Percentiles rank a stretch among this genome's conserved stretches.
phyloP scores from a whole-genome alignment of 2,888 invertebrate genomes.

The Globia sparganii region DNA sequence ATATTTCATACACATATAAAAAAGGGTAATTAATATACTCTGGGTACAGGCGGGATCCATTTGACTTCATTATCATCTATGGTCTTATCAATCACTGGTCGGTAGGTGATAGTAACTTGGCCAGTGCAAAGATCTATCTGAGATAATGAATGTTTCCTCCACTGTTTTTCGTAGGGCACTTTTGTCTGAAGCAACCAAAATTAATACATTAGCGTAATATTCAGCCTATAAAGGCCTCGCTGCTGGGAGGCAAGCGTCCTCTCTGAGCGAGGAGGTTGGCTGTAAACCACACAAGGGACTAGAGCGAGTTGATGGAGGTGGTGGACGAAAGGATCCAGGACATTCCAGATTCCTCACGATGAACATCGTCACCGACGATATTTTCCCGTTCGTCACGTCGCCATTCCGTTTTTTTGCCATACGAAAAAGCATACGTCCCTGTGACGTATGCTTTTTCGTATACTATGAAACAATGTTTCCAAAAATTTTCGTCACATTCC shows the following conservation, averaged over 20 bases:
- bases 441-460: not conserved
- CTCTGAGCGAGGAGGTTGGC: not conserved
- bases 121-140: constrained; percentile 93
- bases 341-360: not conserved
- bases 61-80: constrained; percentile 95
- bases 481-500: not conserved
- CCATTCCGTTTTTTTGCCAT: no score
- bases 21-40: constrained; percentile 93
- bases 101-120: constrained; percentile 94
- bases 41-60: constrained; percentile 96
- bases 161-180: constrained; percentile 95
- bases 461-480: not conserved
- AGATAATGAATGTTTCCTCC: constrained; percentile 99
- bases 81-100: constrained; percentile 98
- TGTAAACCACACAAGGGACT: not conserved
- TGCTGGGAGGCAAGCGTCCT: no score
- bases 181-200: constrained; percentile 88
- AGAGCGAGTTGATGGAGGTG: not conserved
- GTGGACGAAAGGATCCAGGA: not conserved
- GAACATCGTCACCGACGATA: not conserved
- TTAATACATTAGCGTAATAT: not conserved
- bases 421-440: no score
- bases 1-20: not conserved
- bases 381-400: not conserved
- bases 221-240: not conserved